Conservation (phyloP, 2,113 vertebrate species). For the Nycticebus coucang region DNA sequence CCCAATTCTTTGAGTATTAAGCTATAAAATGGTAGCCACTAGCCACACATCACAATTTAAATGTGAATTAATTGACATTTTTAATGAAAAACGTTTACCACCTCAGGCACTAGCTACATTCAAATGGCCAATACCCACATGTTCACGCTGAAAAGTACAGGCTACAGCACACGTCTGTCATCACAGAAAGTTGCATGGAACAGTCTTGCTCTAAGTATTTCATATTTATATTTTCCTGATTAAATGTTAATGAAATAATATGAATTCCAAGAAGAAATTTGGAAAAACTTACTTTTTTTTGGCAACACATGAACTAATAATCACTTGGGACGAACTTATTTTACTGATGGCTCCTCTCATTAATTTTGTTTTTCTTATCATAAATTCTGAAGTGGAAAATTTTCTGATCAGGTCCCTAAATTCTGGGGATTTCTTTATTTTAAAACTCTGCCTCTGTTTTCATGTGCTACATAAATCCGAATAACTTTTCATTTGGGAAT, state of each 20-base stretch:
- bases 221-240: neutral
- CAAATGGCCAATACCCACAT: neutral
- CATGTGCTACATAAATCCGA: neutral
- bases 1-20: neutral
- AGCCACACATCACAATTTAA: neutral
- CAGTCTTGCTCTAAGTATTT: neutral
- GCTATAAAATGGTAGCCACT: neutral
- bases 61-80: neutral
- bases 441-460: neutral
- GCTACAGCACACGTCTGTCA: neutral
- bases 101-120: neutral
- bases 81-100: neutral
- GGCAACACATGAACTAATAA: neutral
- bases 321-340: neutral
- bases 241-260: neutral
- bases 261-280: neutral
- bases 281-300: neutral
- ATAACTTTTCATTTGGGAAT: neutral
- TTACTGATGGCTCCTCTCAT: neutral
- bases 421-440: neutral
- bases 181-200: neutral
- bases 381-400: neutral
- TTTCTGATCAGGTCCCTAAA: neutral
- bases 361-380: slow-evolving; percentile 45
- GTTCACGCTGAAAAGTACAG: neutral